Conservation (phyloP, 1,140 invertebrate genomes). For the Gerris buenoi region DNA sequence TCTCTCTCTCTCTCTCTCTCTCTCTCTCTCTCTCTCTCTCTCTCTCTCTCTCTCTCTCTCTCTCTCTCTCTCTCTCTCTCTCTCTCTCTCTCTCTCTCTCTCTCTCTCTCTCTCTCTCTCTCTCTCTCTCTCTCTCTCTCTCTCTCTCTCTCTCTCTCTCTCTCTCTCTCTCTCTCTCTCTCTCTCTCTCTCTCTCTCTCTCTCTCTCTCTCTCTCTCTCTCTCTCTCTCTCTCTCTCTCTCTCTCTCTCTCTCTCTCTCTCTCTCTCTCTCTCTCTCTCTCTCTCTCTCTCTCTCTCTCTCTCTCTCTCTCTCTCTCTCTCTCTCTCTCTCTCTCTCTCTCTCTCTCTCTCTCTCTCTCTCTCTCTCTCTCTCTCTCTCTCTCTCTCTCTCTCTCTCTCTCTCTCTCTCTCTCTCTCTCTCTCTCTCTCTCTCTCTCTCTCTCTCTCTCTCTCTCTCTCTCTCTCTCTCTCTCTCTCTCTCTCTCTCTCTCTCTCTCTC, state of each 20-base stretch:
- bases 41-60: not conserved
- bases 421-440: not conserved
- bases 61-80: not conserved
- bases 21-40: conserved; percentile 4
- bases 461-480: not conserved
- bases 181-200: conserved; percentile 3
- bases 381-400: no score
- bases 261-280: no score
- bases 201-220: not conserved
- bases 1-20: conserved; percentile 2
- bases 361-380: conserved; percentile 4
- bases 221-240: not conserved
- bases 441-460: not conserved
- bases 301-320: conserved; percentile 5
- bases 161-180: conserved; percentile 6
- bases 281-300: conserved; percentile 4
- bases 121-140: conserved; percentile 7
- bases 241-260: conserved; percentile 2
- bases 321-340: conserved; percentile 3
- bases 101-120: conserved; percentile 3
- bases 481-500: conserved; percentile 7
- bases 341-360: not conserved
- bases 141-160: conserved; percentile 7
- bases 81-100: not conserved
- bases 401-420: no score